Conservation (phyloP, 1,140 invertebrate genomes). For the Panonychus citri region DNA sequence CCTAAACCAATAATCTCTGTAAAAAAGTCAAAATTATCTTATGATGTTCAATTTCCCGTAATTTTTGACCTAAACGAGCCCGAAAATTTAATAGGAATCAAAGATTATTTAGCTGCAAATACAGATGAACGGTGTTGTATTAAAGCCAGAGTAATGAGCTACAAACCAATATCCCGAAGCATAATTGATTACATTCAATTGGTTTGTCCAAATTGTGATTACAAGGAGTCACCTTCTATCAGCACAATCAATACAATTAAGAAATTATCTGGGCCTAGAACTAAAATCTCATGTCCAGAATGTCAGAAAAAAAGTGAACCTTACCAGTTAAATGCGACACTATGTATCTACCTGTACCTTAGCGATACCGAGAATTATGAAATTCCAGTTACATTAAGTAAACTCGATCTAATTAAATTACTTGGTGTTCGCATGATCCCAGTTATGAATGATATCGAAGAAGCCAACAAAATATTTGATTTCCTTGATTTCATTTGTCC, state of each 20-base stretch:
- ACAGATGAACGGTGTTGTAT: not conserved
- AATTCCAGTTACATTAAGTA: not conserved
- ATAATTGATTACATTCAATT: not conserved
- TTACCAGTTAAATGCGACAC: not conserved
- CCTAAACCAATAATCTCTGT: not conserved
- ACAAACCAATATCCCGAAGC: not conserved
- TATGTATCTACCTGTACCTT: not conserved
- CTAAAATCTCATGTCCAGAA: not conserved
- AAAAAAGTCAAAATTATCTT: not conserved
- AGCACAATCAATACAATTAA: not conserved
- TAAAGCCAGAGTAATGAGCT: not conserved
- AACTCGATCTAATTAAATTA: not conserved
- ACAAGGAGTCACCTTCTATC: not conserved
- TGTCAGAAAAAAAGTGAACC: not conserved
- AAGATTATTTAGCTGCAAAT: not conserved
- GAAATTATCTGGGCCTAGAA: not conserved
- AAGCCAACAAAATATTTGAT: not conserved
- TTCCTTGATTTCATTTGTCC: not conserved
- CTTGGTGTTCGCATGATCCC: not conserved
- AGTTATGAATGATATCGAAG: not conserved
- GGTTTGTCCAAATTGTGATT: not conserved
- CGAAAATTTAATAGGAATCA: not conserved
- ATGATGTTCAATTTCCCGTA: not conserved
- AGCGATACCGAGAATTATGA: not conserved
- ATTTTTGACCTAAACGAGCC: not conserved